Evolutionary conservation across 2,888 invertebrate species (phyloP).

Genomic region (Leptinotarsa rubiginosa): DNA sequence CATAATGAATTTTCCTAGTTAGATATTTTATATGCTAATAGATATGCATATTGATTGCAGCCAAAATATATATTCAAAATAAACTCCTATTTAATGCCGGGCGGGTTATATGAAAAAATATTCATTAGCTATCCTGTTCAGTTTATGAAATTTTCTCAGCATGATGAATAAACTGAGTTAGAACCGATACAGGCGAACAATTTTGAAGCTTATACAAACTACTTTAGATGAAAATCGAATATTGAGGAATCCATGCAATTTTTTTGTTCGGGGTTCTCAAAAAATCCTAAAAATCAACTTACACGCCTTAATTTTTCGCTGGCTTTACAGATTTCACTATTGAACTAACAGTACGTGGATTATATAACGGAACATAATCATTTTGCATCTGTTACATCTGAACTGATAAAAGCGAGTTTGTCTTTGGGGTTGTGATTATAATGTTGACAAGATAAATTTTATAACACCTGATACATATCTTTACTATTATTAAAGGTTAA

Average conservation of each 20-base stretch:
- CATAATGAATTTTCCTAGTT: no score
- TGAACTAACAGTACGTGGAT: conserved; percentile 23
- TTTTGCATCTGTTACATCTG: conserved; percentile 47
- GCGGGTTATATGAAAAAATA: no score
- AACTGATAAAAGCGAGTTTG: conserved; percentile 56
- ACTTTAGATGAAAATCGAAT: not conserved
- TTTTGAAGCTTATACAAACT: not conserved
- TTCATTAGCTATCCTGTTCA: no score
- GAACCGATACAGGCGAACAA: not conserved
- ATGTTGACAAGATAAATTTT: conserved; percentile 61
- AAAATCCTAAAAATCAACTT: conserved; percentile 4
- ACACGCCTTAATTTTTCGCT: not conserved
- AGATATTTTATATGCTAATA: no score
- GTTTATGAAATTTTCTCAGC: no score
- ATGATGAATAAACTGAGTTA: not conserved
- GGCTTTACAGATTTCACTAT: not conserved
- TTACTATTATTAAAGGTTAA: conserved; percentile 59
- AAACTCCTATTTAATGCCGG: no score
- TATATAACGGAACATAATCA: conserved; percentile 33
- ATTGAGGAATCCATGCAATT: not conserved
- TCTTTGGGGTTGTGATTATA: conserved; percentile 57
- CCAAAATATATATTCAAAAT: no score
- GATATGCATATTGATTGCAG: no score
- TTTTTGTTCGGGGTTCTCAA: not conserved
- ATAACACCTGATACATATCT: conserved; percentile 57